Conservation (phyloP, 2,888 invertebrate species). For the Parelbella ahira region DNA sequence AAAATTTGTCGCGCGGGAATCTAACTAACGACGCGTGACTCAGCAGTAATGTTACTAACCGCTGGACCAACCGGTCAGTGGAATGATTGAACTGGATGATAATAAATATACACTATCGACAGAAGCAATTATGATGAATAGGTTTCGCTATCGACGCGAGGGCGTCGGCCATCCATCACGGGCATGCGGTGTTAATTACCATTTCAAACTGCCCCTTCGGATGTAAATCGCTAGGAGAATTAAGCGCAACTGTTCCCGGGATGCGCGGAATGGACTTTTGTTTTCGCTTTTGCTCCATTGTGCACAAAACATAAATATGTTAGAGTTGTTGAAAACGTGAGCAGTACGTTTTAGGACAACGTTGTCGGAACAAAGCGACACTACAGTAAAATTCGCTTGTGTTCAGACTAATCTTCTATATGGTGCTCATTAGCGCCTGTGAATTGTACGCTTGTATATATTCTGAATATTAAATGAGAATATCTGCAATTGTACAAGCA, state of each 20-base stretch:
- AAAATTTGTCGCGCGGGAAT: no score
- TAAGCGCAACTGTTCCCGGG: slow-evolving; percentile 37
- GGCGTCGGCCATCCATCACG: slow-evolving; percentile 52
- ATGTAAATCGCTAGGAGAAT: slow-evolving; percentile 46
- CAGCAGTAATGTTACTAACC: no score
- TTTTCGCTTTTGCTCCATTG: slow-evolving; percentile 2
- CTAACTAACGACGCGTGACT: no score
- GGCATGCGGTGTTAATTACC: slow-evolving; percentile 58
- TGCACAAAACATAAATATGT: slow-evolving; percentile 8
- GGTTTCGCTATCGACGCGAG: slow-evolving; percentile 24
- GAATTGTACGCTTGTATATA: slow-evolving; percentile 1
- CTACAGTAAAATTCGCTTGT: background rate
- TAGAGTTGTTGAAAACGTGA: slow-evolving; percentile 3
- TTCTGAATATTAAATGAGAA: background rate
- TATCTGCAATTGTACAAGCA: no score
- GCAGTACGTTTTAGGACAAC: background rate
- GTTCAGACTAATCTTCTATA: slow-evolving; percentile 6
- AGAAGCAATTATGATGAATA: slow-evolving; percentile 32
- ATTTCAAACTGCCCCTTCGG: slow-evolving; percentile 59
- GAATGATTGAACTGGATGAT: slow-evolving; percentile 27
- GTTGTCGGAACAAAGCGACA: slow-evolving; percentile 3
- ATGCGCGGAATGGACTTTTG: slow-evolving; percentile 17
- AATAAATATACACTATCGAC: slow-evolving; percentile 28
- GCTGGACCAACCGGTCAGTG: no score
- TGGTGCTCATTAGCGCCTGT: slow-evolving; percentile 9